Conservation (phyloP, 2,888 invertebrate genomes). For the Copidosoma aretas region DNA sequence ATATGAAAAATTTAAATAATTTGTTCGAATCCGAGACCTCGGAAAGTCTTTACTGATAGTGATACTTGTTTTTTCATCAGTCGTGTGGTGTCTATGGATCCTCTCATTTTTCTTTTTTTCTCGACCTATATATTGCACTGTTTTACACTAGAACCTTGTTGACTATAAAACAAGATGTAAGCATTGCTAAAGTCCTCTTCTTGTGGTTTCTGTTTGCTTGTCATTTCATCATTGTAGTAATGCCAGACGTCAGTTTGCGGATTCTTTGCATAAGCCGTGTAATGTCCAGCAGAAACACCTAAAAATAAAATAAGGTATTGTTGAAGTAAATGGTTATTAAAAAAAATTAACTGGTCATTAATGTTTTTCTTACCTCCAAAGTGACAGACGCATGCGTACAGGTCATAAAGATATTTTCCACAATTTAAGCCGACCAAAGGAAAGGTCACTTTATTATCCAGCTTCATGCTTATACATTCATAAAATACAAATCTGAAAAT, state of each 20-base stretch:
- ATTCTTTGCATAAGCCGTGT: constrained; percentile 69
- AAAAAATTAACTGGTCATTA: background rate
- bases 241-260: constrained; percentile 67
- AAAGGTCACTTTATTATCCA: constrained; percentile 70
- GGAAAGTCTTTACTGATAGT: constrained; percentile 28
- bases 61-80: constrained; percentile 29
- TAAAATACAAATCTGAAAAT: constrained; percentile 69
- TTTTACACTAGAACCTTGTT: constrained; percentile 63
- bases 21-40: constrained; percentile 28
- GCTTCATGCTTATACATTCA: constrained; percentile 69
- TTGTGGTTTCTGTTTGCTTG: constrained; percentile 65
- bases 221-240: constrained; percentile 69
- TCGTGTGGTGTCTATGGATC: constrained; percentile 28
- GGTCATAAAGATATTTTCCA: constrained; percentile 66
- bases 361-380: constrained; percentile 65
- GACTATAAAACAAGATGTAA: constrained; percentile 71
- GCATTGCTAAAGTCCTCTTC: constrained; percentile 69
- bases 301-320: constrained; percentile 16
- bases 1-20: constrained; percentile 40
- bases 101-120: constrained; percentile 14
- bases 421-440: constrained; percentile 67
- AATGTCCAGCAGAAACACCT: constrained; percentile 71
- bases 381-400: constrained; percentile 71
- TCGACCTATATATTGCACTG: constrained; percentile 59
- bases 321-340: background rate